Evolutionary conservation across 2,797 vertebrate genomes (phyloP), one percentile per base, ranked within the genome.

Genomic region (Hybognathus amarus): DNA sequence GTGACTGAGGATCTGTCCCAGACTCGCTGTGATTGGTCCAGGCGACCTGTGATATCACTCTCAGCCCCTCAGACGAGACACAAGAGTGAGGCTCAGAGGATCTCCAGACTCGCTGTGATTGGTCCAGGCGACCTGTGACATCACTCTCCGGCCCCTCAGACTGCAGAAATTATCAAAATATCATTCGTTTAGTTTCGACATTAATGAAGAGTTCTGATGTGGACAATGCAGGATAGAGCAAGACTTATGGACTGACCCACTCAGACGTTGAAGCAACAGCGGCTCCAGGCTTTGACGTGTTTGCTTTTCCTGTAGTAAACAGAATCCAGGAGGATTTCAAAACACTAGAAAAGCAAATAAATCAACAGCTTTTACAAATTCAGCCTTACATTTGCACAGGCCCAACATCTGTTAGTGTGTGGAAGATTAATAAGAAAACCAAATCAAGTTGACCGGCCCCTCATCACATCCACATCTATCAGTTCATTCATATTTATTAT

Each of bases 1-100:
- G 27, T 17, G 33, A 68, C 20, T 0, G 38, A 47, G 40, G 9
- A 17, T 69, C 30, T 45, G 20, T 30, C 70, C 38, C 22, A 42
- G 50, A 67, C 74, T 63, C 68, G 50, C 50, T 42, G n/a, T 66
- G 61, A 67, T 80, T 83, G 77, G 80, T 77, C 50, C 1, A 38
- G 40, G 12, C n/a, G 36, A 45, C 15, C 59, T 73, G 77, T 54
- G 42, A 64, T 50, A 42, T 56, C 20, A 47, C 7, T 30, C 30
- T 30, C 30, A 2, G 2, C 2, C 30, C 30, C 30, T 30, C 30
- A 30, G 30, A 30, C 30, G 30, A 30, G 30, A 30, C 30, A 30
- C 30, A n/a, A n/a, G 30, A 30, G 30, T 30, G 30, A 30, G 30
- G 1, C 30, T 30, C 30, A 30, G 30, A 30, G 30, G 30, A 30